Evolutionary conservation across 2,113 vertebrate species (phyloP).

Genomic region (Sciurus niger): DNA sequence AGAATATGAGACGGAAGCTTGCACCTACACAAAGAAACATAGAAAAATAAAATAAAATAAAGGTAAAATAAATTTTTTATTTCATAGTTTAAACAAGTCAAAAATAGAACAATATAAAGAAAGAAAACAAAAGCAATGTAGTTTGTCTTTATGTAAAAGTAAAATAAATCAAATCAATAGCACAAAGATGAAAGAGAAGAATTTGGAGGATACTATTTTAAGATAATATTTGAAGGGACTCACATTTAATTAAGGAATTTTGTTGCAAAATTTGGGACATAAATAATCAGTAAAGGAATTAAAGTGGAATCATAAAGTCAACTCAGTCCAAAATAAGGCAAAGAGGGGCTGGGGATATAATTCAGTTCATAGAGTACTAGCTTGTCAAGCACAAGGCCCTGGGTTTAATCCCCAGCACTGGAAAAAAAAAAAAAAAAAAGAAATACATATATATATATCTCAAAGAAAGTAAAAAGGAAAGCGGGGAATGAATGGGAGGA

Average conservation of each 20-base stretch:
- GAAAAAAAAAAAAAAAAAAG: no score
- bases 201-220: accelerated
- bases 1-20: neutral
- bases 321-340: neutral
- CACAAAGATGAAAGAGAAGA: neutral
- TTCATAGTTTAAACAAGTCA: neutral
- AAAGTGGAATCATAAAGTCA: neutral
- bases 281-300: neutral
- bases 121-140: neutral
- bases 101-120: neutral
- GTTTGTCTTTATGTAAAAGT: neutral
- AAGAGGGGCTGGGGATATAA: neutral
- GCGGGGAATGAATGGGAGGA: neutral
- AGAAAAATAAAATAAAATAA: neutral
- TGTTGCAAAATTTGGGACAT: neutral
- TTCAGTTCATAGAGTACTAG: no score
- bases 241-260: neutral
- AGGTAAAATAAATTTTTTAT: neutral
- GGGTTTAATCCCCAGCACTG: no score
- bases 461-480: neutral
- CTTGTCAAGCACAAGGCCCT: no score
- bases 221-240: neutral
- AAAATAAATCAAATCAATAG: neutral
- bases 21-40: neutral
- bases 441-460: no score